A percentile compares a stretch with the other conserved stretches of the same genome.
Conservation (phyloP, 2,113 vertebrate species). For the Vidua macroura region DNA sequence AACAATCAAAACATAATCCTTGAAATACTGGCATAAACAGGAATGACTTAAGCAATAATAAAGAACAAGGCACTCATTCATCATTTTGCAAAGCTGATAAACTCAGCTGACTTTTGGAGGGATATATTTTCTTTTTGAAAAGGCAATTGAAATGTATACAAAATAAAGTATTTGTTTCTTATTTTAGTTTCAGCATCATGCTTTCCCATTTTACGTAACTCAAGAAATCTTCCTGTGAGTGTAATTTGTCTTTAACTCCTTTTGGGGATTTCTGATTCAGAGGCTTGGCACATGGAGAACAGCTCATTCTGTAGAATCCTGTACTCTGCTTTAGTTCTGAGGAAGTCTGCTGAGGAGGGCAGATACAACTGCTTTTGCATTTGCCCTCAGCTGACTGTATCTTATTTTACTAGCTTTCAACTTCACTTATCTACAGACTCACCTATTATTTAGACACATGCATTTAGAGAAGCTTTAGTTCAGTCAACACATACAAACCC, state of each 20-base stretch:
- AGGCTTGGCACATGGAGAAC: neutral
- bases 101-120: constrained; percentile 66
- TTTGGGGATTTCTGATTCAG: neutral
- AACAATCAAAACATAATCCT: constrained; percentile 82
- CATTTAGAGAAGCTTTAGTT: neutral
- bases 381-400: neutral
- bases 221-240: neutral
- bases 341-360: neutral
- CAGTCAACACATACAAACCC: neutral
- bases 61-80: constrained; percentile 77
- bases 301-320: neutral
- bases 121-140: constrained; percentile 31
- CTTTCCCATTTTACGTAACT: neutral
- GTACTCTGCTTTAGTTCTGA: neutral
- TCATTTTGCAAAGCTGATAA: constrained; percentile 69
- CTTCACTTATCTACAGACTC: neutral
- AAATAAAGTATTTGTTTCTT: neutral
- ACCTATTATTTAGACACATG: neutral
- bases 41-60: constrained; percentile 73
- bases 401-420: neutral
- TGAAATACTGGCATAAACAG: constrained; percentile 72
- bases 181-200: constrained; percentile 10
- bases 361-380: neutral
- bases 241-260: neutral
- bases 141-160: constrained; percentile 23